These are phyloP conservation scores for Machimus rusticus DNA, from an alignment of 2,888 invertebrate genomes.

Conservation along the genomic window DNA sequence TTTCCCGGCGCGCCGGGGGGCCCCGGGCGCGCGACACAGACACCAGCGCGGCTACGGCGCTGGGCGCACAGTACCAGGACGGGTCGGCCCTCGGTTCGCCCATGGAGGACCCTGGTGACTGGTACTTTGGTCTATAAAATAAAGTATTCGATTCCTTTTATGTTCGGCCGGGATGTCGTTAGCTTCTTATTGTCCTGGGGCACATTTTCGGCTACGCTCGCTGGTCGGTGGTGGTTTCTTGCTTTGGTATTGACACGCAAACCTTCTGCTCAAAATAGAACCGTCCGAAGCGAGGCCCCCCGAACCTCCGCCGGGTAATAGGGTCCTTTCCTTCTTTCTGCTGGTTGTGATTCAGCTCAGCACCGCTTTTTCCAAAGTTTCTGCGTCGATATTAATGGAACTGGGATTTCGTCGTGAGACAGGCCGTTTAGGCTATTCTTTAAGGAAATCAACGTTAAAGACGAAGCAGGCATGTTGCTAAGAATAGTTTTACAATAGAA, in stretches of 20 bases:
- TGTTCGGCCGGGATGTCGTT: constrained; percentile 39
- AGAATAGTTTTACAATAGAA: background rate
- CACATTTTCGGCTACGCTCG: background rate
- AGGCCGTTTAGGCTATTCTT: background rate
- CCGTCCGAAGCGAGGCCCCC: constrained; percentile 1
- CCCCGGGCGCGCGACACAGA: background rate
- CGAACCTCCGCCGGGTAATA: background rate
- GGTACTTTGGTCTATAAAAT: constrained; percentile 44
- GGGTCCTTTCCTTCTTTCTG: background rate
- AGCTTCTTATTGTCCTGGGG: constrained; percentile 21
- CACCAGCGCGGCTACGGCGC: background rate
- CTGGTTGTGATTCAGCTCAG: background rate
- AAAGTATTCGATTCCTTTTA: constrained; percentile 36
- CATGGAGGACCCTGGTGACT: constrained; percentile 44
- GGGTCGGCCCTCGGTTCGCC: constrained; percentile 18
- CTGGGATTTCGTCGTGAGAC: background rate
- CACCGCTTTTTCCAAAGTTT: background rate
- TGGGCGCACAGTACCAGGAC: constrained; percentile 9
- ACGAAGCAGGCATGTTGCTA: background rate
- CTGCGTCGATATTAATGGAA: background rate
- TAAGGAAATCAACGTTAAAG: background rate
- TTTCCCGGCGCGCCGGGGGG: background rate
- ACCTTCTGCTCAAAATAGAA: constrained; percentile 42
- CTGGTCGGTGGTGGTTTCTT: constrained; percentile 45
- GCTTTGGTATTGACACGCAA: constrained; percentile 41